Evolutionary conservation across 2,888 invertebrate species (phyloP), one percentile per base, ranked within the genome.

Genomic region (Spialia ferax): DNA sequence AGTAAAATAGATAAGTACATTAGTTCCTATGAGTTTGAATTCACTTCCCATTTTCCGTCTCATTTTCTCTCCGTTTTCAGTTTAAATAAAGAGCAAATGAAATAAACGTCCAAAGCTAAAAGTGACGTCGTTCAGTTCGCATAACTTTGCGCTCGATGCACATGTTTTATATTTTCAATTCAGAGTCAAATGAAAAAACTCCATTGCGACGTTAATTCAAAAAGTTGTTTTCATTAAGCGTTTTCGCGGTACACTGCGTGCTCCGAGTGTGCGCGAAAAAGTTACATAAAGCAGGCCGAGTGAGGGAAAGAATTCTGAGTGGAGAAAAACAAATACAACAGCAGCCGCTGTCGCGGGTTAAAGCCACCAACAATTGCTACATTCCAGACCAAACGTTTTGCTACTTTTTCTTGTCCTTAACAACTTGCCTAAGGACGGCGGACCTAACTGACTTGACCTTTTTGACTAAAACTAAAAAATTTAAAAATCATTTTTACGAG

Each of bases 141-240:
- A 73, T 77, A 86, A 85, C 83, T 87, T 84, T 75, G 79, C 78
- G 79, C 81, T 82, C 81, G 81, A 82, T 81, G 83, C 84, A 84
- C 75, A 80, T 86, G 83, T 85, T 84, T 81, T 79, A 82, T 79
- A 83, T 84, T 82, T 86, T 85, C 85, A 87, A 88, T 89, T 87
- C 85, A 89, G 87, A 87, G 80, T 80, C 79, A 76, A 84, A 84
- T 83, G 78, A 77, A 59, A 78, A 86, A 87, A 82, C 85, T 84
- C 85, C 84, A 86, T 85, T 82, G 85, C 84, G 86, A 87, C 87
- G 88, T 87, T 90, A 89, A 91, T 92, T 92, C 87, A 91, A 88
- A 93, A 92, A 92, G 91, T 92, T 89, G 87, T 85, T 91, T 91
- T 87, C 89, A 91, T 91, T 91, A 75, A 85, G 82, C 84, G 82